These are phyloP conservation scores for Notocelia uddmanniana DNA, from an alignment of 2,888 invertebrate genomes.

Conservation along the genomic window DNA sequence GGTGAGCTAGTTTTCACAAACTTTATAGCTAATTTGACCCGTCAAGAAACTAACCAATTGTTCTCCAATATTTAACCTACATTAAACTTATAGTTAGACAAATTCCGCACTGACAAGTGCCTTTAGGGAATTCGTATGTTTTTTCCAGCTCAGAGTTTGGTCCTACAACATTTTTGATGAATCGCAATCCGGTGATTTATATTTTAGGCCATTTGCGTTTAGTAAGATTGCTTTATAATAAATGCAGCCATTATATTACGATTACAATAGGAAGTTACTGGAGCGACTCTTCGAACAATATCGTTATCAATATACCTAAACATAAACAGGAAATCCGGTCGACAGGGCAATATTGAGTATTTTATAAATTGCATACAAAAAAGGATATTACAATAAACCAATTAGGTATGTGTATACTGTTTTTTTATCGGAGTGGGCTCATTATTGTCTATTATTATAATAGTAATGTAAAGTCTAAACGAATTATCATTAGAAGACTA, in stretches of 20 bases:
- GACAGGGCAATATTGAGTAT: not conserved
- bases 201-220: not conserved
- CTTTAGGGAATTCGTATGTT: too few relatives aligned
- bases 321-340: constrained; percentile 38
- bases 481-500: too few relatives aligned
- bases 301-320: constrained; percentile 5
- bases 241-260: not conserved
- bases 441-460: not conserved
- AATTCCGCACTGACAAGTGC: too few relatives aligned
- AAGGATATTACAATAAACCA: not conserved
- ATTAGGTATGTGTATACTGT: not conserved
- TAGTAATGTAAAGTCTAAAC: not conserved
- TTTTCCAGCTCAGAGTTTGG: too few relatives aligned
- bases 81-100: too few relatives aligned
- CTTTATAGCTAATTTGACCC: too few relatives aligned
- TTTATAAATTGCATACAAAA: not conserved
- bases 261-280: constrained; percentile 10
- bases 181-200: not conserved
- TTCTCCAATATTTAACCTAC: too few relatives aligned
- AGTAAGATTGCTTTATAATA: not conserved
- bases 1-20: too few relatives aligned
- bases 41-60: too few relatives aligned
- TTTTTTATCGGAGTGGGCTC: not conserved
- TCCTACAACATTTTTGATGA: too few relatives aligned
- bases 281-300: constrained; percentile 1